Evolutionary conservation across 2,113 vertebrate species (phyloP).

Genomic region (Hucho hucho): DNA sequence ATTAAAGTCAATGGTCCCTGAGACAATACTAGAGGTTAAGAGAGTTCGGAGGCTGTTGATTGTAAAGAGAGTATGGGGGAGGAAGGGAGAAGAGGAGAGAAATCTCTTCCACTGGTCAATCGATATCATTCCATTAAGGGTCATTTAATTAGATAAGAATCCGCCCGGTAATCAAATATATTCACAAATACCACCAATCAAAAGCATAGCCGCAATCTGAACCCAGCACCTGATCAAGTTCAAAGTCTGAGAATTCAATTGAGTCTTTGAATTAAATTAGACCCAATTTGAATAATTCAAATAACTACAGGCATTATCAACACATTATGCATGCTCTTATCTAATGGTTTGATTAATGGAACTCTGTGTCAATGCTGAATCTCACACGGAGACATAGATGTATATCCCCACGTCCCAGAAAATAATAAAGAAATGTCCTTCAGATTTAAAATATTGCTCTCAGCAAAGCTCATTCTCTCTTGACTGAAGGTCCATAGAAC

Average conservation of each 20-base stretch:
- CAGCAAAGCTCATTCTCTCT: no score
- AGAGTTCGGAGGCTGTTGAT: not conserved
- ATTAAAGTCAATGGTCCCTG: constrained; percentile 50
- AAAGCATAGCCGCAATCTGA: not conserved
- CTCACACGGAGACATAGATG: no score
- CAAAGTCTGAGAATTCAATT: constrained; percentile 13
- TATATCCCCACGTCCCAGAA: no score
- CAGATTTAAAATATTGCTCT: no score
- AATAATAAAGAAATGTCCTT: no score
- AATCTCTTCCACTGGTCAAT: not conserved
- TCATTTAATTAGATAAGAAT: constrained; percentile 43
- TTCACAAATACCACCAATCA: constrained; percentile 7
- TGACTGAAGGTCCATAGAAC: no score
- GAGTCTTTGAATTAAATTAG: constrained; percentile 31
- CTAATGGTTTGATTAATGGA: no score
- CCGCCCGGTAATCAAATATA: constrained; percentile 25
- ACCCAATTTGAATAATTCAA: constrained; percentile 43
- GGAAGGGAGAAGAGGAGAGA: not conserved
- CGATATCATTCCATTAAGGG: constrained; percentile 1
- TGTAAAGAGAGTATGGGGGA: not conserved
- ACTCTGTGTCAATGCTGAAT: no score
- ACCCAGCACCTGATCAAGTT: not conserved
- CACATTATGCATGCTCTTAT: no score
- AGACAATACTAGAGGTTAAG: constrained; percentile 18
- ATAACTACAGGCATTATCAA: constrained; percentile 6